Conservation (phyloP, 2,797 vertebrate genomes). For the Coregonus suidteri region DNA sequence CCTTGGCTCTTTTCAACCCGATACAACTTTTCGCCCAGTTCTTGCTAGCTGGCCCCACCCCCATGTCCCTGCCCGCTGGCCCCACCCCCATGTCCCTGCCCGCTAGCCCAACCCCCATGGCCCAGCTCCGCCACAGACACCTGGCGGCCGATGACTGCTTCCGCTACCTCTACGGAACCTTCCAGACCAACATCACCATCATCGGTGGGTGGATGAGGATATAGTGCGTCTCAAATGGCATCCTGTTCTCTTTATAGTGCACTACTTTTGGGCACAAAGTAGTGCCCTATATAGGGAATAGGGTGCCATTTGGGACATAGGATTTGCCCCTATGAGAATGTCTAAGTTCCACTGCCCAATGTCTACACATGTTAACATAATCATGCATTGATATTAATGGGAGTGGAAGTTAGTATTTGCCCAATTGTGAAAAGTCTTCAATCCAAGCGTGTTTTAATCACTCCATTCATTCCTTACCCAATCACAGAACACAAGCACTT, state of each 20-base stretch:
- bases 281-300: not conserved
- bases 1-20: constrained; percentile 25
- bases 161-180: constrained; percentile 82
- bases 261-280: not conserved
- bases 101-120: constrained; percentile 18
- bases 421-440: not conserved
- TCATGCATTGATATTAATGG: not conserved
- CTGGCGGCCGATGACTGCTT: constrained; percentile 68
- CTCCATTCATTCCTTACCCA: constrained; percentile 26
- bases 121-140: constrained; percentile 40
- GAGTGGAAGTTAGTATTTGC: not conserved
- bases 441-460: constrained; percentile 4
- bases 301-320: not conserved
- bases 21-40: not conserved
- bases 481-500: constrained; percentile 79
- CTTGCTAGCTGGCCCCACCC: not conserved
- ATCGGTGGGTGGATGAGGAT: constrained; percentile 74
- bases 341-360: not conserved
- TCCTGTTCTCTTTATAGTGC: not conserved
- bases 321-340: too few relatives aligned
- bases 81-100: constrained; percentile 16
- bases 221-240: not conserved
- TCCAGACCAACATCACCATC: constrained; percentile 74
- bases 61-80: not conserved
- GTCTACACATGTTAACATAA: not conserved